Percentiles rank a stretch among this genome's conserved stretches.
Conservation (phyloP, 2,113 vertebrate genomes). For the Brienomyrus longianalis region DNA sequence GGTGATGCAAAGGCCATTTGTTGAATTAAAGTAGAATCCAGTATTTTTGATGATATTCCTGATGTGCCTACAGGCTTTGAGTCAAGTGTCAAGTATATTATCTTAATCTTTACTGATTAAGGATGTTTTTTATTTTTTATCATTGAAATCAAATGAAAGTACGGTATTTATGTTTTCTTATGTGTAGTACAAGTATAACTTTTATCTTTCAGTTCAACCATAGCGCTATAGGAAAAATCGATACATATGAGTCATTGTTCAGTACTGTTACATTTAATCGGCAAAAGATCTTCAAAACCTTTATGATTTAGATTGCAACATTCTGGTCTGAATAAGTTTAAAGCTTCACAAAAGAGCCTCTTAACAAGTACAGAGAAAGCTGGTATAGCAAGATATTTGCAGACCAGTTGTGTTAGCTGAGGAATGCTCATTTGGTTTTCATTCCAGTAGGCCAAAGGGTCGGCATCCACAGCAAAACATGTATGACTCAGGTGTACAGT, state of each 20-base stretch:
- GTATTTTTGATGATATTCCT: not conserved
- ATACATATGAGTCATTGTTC: not conserved
- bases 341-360: not conserved
- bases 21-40: not conserved
- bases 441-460: not conserved
- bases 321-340: not conserved
- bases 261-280: not conserved
- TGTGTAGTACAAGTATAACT: not conserved
- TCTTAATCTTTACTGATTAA: not conserved
- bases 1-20: not conserved
- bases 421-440: not conserved
- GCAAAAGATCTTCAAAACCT: not conserved
- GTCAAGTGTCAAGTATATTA: not conserved
- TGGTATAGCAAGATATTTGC: not conserved
- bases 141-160: not conserved
- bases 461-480: not conserved
- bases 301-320: not conserved
- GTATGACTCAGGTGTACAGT: not conserved
- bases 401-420: not conserved
- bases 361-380: not conserved
- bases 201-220: not conserved
- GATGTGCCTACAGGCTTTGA: not conserved
- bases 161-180: not conserved
- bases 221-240: not conserved
- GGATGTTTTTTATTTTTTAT: not conserved